Conservation (phyloP, 35 echinoderm and acorn worm genomes). For the Heliocidaris tuberculata region DNA sequence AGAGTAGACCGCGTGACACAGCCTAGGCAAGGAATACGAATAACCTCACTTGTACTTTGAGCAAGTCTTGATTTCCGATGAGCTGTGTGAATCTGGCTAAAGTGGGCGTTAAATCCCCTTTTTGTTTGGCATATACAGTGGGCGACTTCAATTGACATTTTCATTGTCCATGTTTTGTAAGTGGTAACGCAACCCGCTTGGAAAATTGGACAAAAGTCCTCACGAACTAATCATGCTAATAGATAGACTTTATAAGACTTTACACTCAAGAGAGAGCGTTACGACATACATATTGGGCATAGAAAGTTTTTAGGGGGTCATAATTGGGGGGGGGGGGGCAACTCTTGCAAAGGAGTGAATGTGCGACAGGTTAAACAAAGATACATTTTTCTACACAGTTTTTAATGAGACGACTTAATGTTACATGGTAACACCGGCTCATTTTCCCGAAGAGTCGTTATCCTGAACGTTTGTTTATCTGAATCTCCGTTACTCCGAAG, state of each 20-base stretch:
- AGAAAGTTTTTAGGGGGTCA: neutral
- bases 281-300: neutral
- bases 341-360: too few species aligned
- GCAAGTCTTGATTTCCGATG: neutral
- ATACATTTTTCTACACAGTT: too few species aligned
- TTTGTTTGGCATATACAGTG: neutral
- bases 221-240: neutral
- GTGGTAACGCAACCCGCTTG: neutral
- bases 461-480: too few species aligned
- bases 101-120: neutral
- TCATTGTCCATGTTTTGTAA: neutral
- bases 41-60: neutral
- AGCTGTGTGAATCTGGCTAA: neutral
- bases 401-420: too few species aligned
- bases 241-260: neutral
- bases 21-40: neutral
- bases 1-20: too few species aligned
- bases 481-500: too few species aligned
- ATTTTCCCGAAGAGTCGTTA: too few species aligned
- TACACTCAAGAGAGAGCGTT: neutral
- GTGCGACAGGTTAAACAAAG: too few species aligned
- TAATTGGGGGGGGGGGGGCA: too few species aligned
- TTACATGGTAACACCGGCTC: too few species aligned
- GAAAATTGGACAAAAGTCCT: neutral
- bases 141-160: neutral